Conservation (phyloP, 2,113 vertebrate species). For the Chaetura pelagica region DNA sequence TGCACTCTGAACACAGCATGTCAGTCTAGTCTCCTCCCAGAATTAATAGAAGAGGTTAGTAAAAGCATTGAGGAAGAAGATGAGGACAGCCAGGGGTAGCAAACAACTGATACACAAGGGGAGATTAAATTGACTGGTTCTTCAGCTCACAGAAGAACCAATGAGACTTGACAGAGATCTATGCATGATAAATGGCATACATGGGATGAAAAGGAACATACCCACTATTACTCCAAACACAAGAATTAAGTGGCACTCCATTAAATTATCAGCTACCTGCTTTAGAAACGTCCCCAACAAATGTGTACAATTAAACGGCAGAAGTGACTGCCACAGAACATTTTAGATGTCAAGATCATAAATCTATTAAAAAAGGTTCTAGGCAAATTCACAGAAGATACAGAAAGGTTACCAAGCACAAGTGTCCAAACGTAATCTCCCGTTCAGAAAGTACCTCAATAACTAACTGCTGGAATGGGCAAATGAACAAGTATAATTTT, state of each 20-base stretch:
- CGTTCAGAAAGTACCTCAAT: neutral
- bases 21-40: neutral
- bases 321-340: neutral
- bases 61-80: neutral
- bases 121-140: neutral
- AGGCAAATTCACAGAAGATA: neutral
- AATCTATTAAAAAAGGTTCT: neutral
- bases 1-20: fast-evolving
- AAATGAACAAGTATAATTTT: neutral
- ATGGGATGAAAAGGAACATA: neutral
- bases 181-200: neutral
- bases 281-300: conserved; percentile 41
- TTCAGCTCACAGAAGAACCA: neutral
- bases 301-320: conserved; percentile 2
- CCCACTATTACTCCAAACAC: neutral
- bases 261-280: conserved; percentile 18
- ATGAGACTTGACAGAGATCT: neutral
- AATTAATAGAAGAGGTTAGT: neutral
- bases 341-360: neutral
- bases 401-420: neutral
- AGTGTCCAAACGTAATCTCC: neutral
- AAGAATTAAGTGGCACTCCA: conserved; percentile 23
- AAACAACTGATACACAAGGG: neutral
- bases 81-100: neutral
- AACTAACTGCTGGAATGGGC: neutral